Conservation (phyloP, 2,888 invertebrate genomes). For the Hoplodrina blanda region DNA sequence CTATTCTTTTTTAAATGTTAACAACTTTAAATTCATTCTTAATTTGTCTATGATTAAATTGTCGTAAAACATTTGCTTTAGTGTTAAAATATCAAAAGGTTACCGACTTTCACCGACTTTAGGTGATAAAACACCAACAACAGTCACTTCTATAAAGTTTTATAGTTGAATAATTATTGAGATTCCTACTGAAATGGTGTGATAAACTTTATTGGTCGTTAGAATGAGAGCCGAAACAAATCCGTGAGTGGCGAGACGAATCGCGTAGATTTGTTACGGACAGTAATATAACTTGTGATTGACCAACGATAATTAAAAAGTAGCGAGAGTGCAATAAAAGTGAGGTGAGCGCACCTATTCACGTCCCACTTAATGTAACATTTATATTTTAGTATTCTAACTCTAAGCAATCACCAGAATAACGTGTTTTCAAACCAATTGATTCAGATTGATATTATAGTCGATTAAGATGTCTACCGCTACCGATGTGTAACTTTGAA, state of each 20-base stretch:
- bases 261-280: slow-evolving; percentile 79
- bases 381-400: slow-evolving; percentile 33
- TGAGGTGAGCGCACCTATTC: slow-evolving; percentile 63
- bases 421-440: slow-evolving; percentile 49
- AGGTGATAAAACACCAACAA: slow-evolving; percentile 75
- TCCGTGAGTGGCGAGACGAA: slow-evolving; percentile 82
- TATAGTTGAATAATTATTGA: slow-evolving; percentile 81
- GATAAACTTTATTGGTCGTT: slow-evolving; percentile 88
- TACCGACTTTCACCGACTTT: slow-evolving; percentile 76
- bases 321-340: slow-evolving; percentile 78
- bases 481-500: slow-evolving; percentile 57
- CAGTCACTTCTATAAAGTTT: slow-evolving; percentile 79
- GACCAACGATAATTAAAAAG: slow-evolving; percentile 86
- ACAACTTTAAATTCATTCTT: slow-evolving; percentile 43
- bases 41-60: slow-evolving; percentile 55
- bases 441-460: slow-evolving; percentile 48
- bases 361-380: slow-evolving; percentile 47
- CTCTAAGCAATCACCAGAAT: slow-evolving; percentile 48
- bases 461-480: slow-evolving; percentile 52
- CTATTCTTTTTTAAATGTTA: slow-evolving; percentile 64
- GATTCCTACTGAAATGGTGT: slow-evolving; percentile 88
- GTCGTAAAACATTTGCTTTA: slow-evolving; percentile 53
- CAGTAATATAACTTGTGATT: slow-evolving; percentile 78
- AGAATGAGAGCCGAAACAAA: slow-evolving; percentile 82
- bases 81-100: slow-evolving; percentile 66